Evolutionary conservation across 1,140 invertebrate genomes (phyloP).

Genomic region (Gryllus bimaculatus): DNA sequence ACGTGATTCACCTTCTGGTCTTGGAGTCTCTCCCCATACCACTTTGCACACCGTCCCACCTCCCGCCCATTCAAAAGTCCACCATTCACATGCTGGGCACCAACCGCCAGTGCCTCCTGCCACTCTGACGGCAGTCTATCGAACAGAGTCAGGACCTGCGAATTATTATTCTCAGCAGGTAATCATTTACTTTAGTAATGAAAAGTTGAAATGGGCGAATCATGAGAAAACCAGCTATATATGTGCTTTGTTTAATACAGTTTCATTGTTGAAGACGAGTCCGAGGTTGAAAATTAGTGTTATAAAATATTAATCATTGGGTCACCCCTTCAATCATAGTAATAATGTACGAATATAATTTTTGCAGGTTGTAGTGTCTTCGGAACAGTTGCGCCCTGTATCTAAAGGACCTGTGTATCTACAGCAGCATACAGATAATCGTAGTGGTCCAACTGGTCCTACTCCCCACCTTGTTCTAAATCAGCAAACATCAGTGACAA

Average conservation of each 20-base stretch:
- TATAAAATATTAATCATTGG: too few relatives aligned
- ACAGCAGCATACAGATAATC: slow-evolving; percentile 19
- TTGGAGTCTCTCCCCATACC: background rate
- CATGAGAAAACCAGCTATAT: too few relatives aligned
- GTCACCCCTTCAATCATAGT: too few relatives aligned
- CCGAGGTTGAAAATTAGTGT: too few relatives aligned
- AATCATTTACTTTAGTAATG: background rate
- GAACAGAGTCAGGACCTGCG: slow-evolving; percentile 22
- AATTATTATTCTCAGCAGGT: slow-evolving; percentile 12
- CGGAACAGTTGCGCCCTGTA: slow-evolving; percentile 26
- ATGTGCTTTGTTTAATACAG: too few relatives aligned
- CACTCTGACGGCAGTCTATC: slow-evolving; percentile 30
- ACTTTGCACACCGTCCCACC: slow-evolving; percentile 16
- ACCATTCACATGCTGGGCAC: slow-evolving; percentile 26
- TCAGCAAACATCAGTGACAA: slow-evolving; percentile 26
- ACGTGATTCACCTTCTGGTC: slow-evolving; percentile 11
- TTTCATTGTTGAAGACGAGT: too few relatives aligned
- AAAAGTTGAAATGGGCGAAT: too few relatives aligned
- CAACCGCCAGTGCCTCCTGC: slow-evolving; percentile 38
- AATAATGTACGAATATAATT: background rate
- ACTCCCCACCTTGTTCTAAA: slow-evolving; percentile 26
- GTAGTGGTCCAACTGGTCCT: slow-evolving; percentile 9
- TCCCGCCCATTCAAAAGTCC: slow-evolving; percentile 12
- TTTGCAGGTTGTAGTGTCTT: slow-evolving; percentile 24
- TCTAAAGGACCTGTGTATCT: slow-evolving; percentile 35